phyloP scores from a whole-genome alignment of 2,797 vertebrate species.

The Aplochiton taeniatus region DNA sequence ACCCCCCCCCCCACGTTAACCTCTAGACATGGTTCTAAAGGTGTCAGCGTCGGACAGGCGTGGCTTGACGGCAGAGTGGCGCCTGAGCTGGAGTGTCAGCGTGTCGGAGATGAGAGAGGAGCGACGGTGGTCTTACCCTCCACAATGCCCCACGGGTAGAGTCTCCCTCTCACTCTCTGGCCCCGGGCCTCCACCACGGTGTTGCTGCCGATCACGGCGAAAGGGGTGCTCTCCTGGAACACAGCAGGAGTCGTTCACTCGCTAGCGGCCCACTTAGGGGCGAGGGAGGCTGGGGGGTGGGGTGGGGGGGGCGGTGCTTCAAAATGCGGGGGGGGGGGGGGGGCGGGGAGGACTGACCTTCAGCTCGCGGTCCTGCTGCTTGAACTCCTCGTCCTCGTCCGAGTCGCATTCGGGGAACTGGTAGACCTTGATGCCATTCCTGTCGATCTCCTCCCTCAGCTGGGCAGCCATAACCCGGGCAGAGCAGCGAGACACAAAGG shows the following conservation, averaged over 20 bases:
- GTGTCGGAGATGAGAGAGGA: too few species aligned
- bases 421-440: constrained; percentile 86
- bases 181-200: constrained; percentile 85
- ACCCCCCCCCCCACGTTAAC: background rate
- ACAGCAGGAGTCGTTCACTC: background rate
- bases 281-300: background rate
- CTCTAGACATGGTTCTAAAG: too few species aligned
- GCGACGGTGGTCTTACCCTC: constrained; percentile 72
- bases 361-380: constrained; percentile 84
- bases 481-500: constrained; percentile 14
- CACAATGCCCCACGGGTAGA: constrained; percentile 88
- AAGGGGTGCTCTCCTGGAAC: constrained; percentile 53
- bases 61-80: too few species aligned
- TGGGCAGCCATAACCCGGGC: constrained; percentile 32
- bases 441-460: constrained; percentile 87
- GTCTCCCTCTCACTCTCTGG: constrained; percentile 81
- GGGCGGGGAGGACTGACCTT: constrained; percentile 67
- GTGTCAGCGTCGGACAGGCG: too few species aligned
- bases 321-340: background rate
- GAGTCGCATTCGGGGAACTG: constrained; percentile 89
- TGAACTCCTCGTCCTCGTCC: constrained; percentile 85
- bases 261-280: background rate
- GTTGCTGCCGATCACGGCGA: constrained; percentile 86
- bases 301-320: too few species aligned
- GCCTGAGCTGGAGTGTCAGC: too few species aligned